Conservation (phyloP, 2,797 vertebrate genomes). For the Masticophis lateralis region DNA sequence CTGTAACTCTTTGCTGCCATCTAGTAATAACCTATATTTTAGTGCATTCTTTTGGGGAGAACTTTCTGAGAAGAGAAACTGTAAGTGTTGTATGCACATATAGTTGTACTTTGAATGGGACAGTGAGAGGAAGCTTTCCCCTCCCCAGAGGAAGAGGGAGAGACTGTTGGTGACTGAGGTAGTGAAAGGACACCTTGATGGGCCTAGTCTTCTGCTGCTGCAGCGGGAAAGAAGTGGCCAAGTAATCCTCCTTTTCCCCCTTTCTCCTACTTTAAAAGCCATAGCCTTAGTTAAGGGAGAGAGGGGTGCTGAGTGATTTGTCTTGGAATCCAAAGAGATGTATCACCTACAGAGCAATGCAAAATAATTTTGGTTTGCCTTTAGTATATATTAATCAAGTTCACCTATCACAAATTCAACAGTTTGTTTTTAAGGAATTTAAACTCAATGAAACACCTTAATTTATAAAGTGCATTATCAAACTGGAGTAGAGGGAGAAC, state of each 20-base stretch:
- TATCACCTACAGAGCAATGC: not conserved
- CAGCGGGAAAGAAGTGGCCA: not conserved
- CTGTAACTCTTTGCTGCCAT: not conserved
- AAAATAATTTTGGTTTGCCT: not conserved
- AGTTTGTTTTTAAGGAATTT: not conserved
- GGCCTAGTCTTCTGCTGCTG: not conserved
- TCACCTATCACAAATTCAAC: slow-evolving; percentile 17
- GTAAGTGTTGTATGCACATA: not conserved
- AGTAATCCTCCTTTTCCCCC: not conserved
- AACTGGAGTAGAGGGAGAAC: slow-evolving; percentile 25
- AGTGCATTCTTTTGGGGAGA: not conserved
- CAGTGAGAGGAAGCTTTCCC: not conserved
- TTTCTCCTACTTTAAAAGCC: not conserved
- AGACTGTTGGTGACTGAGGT: not conserved
- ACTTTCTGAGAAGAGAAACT: not conserved
- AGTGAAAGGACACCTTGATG: not conserved
- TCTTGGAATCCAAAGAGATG: not conserved
- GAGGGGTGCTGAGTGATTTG: not conserved
- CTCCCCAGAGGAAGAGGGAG: not conserved
- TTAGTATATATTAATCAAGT: slow-evolving; percentile 17
- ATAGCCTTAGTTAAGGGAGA: not conserved
- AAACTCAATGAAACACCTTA: not conserved
- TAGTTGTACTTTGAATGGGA: not conserved
- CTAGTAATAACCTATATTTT: not conserved
- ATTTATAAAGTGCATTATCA: slow-evolving; percentile 26